phyloP scores from a whole-genome alignment of 37 sponge, comb jelly and placozoan species.

The Eunapius fragilis region DNA sequence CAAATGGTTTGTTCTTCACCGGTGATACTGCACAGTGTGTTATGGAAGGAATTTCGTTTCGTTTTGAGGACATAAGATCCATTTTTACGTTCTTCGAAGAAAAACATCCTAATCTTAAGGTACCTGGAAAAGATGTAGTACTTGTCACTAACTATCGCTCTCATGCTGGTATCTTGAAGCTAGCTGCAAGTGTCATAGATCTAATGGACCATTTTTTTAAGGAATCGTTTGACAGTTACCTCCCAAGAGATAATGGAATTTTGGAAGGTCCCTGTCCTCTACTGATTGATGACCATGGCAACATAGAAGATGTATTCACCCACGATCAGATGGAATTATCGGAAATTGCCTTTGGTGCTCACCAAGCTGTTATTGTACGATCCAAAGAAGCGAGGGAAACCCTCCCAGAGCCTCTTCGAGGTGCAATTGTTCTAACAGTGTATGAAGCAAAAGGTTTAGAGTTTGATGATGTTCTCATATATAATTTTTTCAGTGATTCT shows the following conservation, averaged over 20 bases:
- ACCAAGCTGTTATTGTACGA: slow-evolving; percentile 41
- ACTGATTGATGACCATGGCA: neutral
- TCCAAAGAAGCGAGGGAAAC: slow-evolving; percentile 21
- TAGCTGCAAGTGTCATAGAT: slow-evolving; percentile 40
- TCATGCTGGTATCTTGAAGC: slow-evolving; percentile 38
- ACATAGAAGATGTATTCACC: neutral
- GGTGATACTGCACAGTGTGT: slow-evolving; percentile 47
- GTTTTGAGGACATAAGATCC: slow-evolving; percentile 33
- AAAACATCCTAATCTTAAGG: neutral
- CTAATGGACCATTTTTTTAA: slow-evolving; percentile 9
- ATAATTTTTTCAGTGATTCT: slow-evolving; percentile 42
- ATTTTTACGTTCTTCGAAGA: neutral
- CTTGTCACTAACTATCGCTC: slow-evolving; percentile 31
- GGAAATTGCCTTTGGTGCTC: slow-evolving; percentile 40
- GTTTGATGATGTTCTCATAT: slow-evolving; percentile 38
- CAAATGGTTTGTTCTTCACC: slow-evolving; percentile 38
- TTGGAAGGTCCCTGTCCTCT: slow-evolving; percentile 49
- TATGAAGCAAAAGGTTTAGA: slow-evolving; percentile 44
- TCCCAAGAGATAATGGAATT: slow-evolving; percentile 27
- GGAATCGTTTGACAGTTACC: slow-evolving; percentile 29
- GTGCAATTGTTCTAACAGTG: slow-evolving; percentile 23
- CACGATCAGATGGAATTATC: neutral
- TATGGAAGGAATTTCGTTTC: slow-evolving; percentile 35
- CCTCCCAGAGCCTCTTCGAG: slow-evolving; percentile 12
- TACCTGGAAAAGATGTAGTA: neutral